phyloP scores from a whole-genome alignment of 2,888 invertebrate genomes.

The Coleophora deauratella region DNA sequence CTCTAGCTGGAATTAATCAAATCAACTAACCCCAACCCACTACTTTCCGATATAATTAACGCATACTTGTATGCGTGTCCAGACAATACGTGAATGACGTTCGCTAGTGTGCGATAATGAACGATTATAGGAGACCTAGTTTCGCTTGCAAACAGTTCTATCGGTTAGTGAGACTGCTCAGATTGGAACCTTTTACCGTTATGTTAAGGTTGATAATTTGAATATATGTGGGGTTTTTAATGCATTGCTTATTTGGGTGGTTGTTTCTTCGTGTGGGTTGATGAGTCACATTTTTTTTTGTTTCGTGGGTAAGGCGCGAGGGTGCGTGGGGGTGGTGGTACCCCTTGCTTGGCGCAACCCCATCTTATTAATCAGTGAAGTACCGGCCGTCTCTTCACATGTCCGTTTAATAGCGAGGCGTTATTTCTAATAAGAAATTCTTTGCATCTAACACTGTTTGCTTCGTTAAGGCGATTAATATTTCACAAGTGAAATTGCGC shows the following conservation, averaged over 20 bases:
- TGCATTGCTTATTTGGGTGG: slow-evolving; percentile 35
- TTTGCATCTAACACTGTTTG: slow-evolving; percentile 16
- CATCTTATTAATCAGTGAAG: slow-evolving; percentile 75
- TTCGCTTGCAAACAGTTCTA: slow-evolving; percentile 47
- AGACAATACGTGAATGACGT: slow-evolving; percentile 57
- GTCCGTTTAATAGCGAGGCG: slow-evolving; percentile 53
- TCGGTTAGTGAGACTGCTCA: slow-evolving; percentile 22
- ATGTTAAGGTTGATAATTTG: slow-evolving; percentile 53
- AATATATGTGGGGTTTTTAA: slow-evolving; percentile 35
- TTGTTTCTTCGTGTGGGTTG: slow-evolving; percentile 66
- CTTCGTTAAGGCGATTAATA: too few relatives aligned
- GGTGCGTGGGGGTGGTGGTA: slow-evolving; percentile 62
- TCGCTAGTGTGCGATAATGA: slow-evolving; percentile 68
- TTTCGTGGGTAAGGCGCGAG: slow-evolving; percentile 72
- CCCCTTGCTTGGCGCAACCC: slow-evolving; percentile 69
- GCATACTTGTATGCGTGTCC: slow-evolving; percentile 60
- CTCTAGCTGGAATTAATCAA: slow-evolving; percentile 72
- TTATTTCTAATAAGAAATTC: slow-evolving; percentile 57
- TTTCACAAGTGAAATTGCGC: too few relatives aligned
- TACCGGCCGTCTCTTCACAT: slow-evolving; percentile 70
- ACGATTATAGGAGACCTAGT: slow-evolving; percentile 69
- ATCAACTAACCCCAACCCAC: slow-evolving; percentile 72
- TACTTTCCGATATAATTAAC: slow-evolving; percentile 75
- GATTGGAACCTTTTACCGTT: slow-evolving; percentile 43
- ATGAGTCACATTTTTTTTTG: slow-evolving; percentile 76